Conservation (phyloP, 2,113 vertebrate species). For the Craseonycteris thonglongyai region DNA sequence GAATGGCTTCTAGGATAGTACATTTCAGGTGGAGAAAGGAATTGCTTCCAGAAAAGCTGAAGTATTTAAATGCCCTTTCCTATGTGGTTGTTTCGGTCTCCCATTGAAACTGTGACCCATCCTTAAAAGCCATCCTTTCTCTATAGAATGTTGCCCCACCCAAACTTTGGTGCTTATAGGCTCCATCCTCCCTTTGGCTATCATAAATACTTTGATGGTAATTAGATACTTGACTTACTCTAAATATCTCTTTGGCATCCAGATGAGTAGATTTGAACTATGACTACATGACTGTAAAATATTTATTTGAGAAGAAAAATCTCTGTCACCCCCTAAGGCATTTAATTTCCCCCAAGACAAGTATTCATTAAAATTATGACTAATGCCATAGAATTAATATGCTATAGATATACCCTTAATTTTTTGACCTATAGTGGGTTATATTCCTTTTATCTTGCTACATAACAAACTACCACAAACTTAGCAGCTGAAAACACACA, state of each 20-base stretch:
- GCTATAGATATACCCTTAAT: neutral
- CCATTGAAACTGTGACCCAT: neutral
- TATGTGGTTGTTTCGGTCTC: neutral
- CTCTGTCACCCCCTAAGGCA: neutral
- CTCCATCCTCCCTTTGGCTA: neutral
- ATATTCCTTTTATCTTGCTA: neutral
- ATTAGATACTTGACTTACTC: conserved; percentile 16
- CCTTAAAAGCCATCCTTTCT: neutral
- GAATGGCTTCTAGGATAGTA: neutral
- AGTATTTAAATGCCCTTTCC: neutral
- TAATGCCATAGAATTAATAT: neutral
- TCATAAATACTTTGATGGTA: neutral
- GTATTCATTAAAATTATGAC: neutral
- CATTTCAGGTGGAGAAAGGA: neutral
- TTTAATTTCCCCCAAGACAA: neutral
- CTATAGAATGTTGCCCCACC: neutral
- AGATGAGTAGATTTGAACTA: neutral
- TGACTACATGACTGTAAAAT: neutral
- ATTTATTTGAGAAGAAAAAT: conserved; percentile 15
- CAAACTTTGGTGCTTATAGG: neutral
- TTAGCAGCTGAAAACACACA: neutral
- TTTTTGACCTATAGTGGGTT: neutral
- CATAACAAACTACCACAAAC: neutral
- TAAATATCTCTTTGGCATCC: neutral
- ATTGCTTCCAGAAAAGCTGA: neutral